Base-by-base conservation (phyloP, 2,797 vertebrate species). In the Microctenopoma steveboyesi region DNA sequence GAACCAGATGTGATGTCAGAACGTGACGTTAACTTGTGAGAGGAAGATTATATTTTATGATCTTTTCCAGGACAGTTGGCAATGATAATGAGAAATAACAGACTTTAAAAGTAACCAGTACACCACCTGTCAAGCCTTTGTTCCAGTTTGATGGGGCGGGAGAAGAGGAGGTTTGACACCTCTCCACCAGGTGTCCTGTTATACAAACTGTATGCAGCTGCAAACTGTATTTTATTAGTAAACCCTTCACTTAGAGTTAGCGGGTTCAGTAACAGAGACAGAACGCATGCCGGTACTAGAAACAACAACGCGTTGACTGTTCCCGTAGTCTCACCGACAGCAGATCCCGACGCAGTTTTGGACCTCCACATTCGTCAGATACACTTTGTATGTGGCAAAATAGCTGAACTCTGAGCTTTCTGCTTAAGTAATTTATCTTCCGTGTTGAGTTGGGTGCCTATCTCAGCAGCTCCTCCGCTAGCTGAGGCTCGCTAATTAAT, bases 381-480 rank as follows among this genome's bases (percentile, higher is more conserved):
- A 53, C 18, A 13, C 67, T 76, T 76, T 80, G 65, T 63, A 59
- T 49, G 64, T 72, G 54, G 70, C 85, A 77, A 86, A 91, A 91
- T 73, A 86, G 86, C 81, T 91, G 83, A 91, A 89, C 88, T 85
- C 82, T 87, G 83, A 89, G 78, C 86, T 87, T 82, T 64, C 45
- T 48, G 83, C 57, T 2, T 8, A 55, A 75, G 88, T 86, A 64
- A 89, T 93, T 87, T 74, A 86, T 92, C 89, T 85, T 88, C 54
- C 18, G 57, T 16, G 82, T 79, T 68, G 72, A 81, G 75, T 49
- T 62, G 56, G 68, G 66, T 60, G 78, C 83, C 82, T 81, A 35
- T 87, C 78, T 90, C 83, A 87, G 86, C 89, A 88, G 82, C 78
- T 83, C 72, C 69, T 84, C 62, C 28, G 5, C 74, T 60, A 64